These are phyloP conservation scores for Blomia tropicalis DNA, from an alignment of 2,888 invertebrate species.

Conservation along the genomic window DNA sequence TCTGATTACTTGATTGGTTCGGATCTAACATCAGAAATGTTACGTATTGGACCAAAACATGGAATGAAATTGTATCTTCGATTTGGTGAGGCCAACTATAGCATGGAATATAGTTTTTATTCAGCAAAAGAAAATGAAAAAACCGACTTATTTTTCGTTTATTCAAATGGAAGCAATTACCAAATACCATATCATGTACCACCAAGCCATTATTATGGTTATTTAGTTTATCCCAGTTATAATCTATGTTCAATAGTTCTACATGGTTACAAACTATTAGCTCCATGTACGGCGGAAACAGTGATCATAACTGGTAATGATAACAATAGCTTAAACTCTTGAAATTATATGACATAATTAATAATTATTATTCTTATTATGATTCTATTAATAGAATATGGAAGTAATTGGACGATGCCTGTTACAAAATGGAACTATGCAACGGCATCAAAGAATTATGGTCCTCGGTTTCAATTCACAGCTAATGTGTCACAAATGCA, in stretches of 20 bases:
- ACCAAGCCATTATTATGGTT: neutral
- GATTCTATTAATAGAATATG: slow-evolving; percentile 14
- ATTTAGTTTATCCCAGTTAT: slow-evolving; percentile 26
- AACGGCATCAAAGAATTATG: slow-evolving; percentile 5
- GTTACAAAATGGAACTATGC: neutral
- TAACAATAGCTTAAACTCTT: neutral
- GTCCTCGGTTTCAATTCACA: neutral
- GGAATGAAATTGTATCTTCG: neutral
- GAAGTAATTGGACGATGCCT: slow-evolving; percentile 1
- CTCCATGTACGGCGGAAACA: slow-evolving; percentile 26
- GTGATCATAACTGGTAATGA: slow-evolving; percentile 22
- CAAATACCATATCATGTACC: neutral
- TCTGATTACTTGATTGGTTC: slow-evolving; percentile 15
- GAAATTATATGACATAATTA: neutral
- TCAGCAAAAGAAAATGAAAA: neutral
- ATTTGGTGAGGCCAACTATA: neutral
- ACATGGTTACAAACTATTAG: slow-evolving; percentile 25
- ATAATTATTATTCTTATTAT: neutral
- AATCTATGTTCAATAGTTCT: slow-evolving; percentile 25
- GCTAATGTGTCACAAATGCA: neutral
- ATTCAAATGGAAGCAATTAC: neutral
- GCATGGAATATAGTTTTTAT: slow-evolving; percentile 3
- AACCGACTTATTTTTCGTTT: slow-evolving; percentile 16
- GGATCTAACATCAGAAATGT: neutral
- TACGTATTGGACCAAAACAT: neutral